These are phyloP conservation scores for Thera obeliscata DNA, from an alignment of 2,888 invertebrate species.

Conservation along the genomic window DNA sequence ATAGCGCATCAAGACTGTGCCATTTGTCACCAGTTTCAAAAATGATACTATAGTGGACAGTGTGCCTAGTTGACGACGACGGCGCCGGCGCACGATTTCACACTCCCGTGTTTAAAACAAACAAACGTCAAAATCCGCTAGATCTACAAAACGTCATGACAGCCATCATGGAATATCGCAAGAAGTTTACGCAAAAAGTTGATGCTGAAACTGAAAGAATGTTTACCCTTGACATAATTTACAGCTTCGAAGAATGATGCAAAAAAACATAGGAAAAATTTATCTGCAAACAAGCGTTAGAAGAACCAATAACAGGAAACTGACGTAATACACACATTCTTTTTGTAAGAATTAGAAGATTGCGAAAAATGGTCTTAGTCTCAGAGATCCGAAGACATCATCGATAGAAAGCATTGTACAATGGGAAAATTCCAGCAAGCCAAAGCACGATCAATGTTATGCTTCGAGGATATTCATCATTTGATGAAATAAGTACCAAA, in stretches of 20 bases:
- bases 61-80: background rate
- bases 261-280: background rate
- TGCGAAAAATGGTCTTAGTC: background rate
- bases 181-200: constrained; percentile 21
- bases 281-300: background rate
- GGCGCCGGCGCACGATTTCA: constrained; percentile 29
- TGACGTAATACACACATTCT: background rate
- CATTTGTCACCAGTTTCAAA: no score
- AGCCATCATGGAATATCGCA: constrained; percentile 29
- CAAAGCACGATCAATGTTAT: background rate
- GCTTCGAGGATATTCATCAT: background rate
- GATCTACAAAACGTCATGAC: constrained; percentile 32
- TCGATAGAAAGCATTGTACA: background rate
- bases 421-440: background rate
- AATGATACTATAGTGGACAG: constrained; percentile 6
- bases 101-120: constrained; percentile 28
- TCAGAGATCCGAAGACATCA: background rate
- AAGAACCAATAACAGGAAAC: background rate
- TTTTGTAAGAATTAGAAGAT: background rate
- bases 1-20: no score
- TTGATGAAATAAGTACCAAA: no score
- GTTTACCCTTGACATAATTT: constrained; percentile 27
- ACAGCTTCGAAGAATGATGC: constrained; percentile 20
- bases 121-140: constrained; percentile 38
- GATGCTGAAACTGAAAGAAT: constrained; percentile 4